These are phyloP conservation scores for Heteronetta atricapilla DNA, from an alignment of 2,113 vertebrate species.

Conservation along the genomic window DNA sequence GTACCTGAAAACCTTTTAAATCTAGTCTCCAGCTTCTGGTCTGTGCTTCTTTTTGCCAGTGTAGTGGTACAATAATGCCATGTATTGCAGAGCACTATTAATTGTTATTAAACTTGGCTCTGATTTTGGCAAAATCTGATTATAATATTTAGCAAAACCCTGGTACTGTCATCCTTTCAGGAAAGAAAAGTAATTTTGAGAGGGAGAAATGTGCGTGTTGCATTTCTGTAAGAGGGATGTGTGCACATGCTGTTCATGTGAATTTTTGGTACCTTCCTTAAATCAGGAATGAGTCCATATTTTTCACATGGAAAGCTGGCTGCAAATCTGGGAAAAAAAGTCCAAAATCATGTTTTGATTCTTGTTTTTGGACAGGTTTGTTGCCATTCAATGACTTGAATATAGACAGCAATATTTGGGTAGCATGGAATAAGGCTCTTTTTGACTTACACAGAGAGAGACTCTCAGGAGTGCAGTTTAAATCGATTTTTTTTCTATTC, in stretches of 20 bases:
- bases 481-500: neutral
- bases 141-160: neutral
- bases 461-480: neutral
- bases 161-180: neutral
- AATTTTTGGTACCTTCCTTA: neutral
- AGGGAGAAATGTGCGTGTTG: neutral
- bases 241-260: rapidly evolving
- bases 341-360: neutral
- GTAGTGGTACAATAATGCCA: neutral
- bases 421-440: neutral
- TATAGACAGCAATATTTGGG: neutral
- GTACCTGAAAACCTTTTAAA: neutral
- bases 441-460: neutral
- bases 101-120: neutral
- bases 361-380: neutral
- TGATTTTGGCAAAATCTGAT: conserved; percentile 1
- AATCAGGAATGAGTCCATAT: neutral
- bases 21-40: neutral
- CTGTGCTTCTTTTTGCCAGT: neutral
- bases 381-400: neutral
- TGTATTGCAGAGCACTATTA: neutral
- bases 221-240: neutral
- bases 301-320: neutral
- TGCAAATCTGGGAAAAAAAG: neutral
- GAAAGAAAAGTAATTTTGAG: neutral